Conservation (phyloP, 2,888 invertebrate species). For the Pegoplata infirma region DNA sequence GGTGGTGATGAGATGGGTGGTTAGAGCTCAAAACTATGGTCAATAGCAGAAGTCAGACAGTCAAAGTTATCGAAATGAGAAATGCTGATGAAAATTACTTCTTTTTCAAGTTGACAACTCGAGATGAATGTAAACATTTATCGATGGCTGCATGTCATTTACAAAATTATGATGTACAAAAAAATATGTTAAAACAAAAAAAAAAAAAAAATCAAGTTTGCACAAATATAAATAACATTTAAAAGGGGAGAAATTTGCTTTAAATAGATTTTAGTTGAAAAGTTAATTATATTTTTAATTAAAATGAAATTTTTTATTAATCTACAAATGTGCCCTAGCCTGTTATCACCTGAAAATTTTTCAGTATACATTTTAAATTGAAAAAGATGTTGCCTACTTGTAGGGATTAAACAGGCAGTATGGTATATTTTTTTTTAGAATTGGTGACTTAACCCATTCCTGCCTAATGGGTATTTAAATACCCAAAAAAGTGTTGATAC, state of each 20-base stretch:
- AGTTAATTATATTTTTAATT: not conserved
- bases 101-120: slow-evolving; percentile 77
- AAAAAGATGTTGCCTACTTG: too few species aligned
- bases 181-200: not conserved
- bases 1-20: slow-evolving; percentile 21
- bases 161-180: slow-evolving; percentile 19
- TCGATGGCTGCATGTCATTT: slow-evolving; percentile 66
- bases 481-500: too few species aligned
- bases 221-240: not conserved
- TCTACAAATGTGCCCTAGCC: too few species aligned
- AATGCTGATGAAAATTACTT: slow-evolving; percentile 72
- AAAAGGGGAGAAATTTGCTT: not conserved
- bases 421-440: too few species aligned
- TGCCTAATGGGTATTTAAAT: too few species aligned
- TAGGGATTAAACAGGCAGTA: too few species aligned
- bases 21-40: slow-evolving; percentile 4
- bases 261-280: not conserved
- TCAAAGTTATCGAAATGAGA: slow-evolving; percentile 55
- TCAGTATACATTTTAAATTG: too few species aligned
- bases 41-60: slow-evolving; percentile 9
- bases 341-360: too few species aligned
- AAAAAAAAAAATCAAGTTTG: not conserved
- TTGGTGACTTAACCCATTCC: too few species aligned
- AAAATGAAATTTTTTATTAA: not conserved
- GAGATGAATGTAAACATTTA: slow-evolving; percentile 77